phyloP scores from a whole-genome alignment of 2,797 vertebrate species.

The Alauda arvensis region DNA sequence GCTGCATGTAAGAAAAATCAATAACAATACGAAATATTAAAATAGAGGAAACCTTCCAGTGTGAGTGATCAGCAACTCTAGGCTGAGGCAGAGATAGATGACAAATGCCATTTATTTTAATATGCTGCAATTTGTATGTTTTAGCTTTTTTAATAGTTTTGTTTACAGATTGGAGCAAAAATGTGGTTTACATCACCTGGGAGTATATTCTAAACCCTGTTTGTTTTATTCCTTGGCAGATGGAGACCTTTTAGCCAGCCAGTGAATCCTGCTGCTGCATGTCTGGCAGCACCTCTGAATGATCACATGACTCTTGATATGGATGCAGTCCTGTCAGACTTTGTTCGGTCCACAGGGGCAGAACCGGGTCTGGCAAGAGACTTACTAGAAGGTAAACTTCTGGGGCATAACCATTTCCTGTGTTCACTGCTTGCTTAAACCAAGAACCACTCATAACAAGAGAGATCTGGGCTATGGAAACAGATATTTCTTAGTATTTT shows the following conservation, averaged over 20 bases:
- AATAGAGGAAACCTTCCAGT: background rate
- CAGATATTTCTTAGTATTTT: background rate
- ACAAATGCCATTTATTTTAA: background rate
- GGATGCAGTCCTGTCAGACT: constrained; percentile 99
- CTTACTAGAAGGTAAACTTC: constrained; percentile 94
- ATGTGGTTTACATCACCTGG: background rate
- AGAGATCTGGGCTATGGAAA: background rate
- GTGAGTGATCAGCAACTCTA: background rate
- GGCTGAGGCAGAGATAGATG: background rate
- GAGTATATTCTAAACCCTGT: background rate
- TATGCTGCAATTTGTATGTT: background rate
- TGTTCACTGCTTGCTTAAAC: background rate
- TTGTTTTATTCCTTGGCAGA: constrained; percentile 70
- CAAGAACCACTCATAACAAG: background rate
- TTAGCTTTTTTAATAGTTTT: background rate
- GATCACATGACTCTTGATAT: constrained; percentile 99
- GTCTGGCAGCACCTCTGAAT: constrained; percentile 88
- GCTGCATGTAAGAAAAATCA: background rate
- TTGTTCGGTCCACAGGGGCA: constrained; percentile 99
- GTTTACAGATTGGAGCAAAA: background rate
- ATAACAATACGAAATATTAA: background rate
- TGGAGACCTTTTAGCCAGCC: constrained; percentile 89
- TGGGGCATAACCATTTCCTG: background rate
- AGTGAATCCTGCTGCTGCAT: constrained; percentile 84
- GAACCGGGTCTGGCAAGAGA: constrained; percentile 99